Evolutionary conservation across 2,888 invertebrate genomes (phyloP), one percentile per base, ranked within the genome.

Genomic region (Nipponacmea schrenckii): DNA sequence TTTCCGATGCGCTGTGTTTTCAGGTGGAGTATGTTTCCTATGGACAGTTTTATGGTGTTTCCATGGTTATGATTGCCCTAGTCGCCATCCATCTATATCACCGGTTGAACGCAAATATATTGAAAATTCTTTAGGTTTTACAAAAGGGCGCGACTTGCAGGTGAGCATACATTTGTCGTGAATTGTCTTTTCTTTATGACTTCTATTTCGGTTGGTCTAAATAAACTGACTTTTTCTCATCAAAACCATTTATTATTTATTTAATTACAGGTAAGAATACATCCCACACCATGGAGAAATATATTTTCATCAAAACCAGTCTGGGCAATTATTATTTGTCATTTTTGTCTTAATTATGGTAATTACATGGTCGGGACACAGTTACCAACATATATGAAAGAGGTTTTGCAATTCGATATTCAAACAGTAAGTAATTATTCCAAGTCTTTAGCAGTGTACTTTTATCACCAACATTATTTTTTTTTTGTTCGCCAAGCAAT

Each of bases 21-120:
- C 56, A 56, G 56, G 56, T 56, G 20, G 20, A 10, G 56, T 56
- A 10, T 20, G 56, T 20, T 56, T 56, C 24, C 20, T 56, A 56
- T 56, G 56, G 56, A 56, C 24, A 15, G 12, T 56, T 10, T 10
- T 56, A 20, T 89, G 90, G 86, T 82, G 84, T 75, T 86, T 87
- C 69, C 76, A 89, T 20, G 88, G 91, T 27, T 90, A 90, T 75
- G 91, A 91, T 71, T 89, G 86, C 39, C 90, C 92, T 2, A 89
- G 90, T n/a, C 83, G 84, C 12, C 92, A 92, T 86, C 91, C 91
- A 1, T 84, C 91, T 46, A 90, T 92, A 1, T 39, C 39, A 5
- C 39, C 39, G 39, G 10, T 39, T 39, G 39, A 39, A 39, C 20
- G 14, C 8, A 24, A 56, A 12, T 56, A 24, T 56, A 56, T 56